phyloP scores from a whole-genome alignment of 2,113 vertebrate genomes.

The Hippocampus zosterae region DNA sequence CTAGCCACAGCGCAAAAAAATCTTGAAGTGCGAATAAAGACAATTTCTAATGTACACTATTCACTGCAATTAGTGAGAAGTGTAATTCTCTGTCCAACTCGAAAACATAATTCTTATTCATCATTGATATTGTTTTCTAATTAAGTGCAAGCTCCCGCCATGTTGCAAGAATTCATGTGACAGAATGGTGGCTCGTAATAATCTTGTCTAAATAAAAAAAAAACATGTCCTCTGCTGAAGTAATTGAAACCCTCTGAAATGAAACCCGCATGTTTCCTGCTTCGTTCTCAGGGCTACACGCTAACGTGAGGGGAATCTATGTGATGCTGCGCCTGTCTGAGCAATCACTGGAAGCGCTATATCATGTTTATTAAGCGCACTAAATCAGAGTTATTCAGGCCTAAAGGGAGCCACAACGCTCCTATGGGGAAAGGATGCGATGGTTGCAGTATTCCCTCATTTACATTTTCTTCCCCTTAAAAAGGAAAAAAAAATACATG shows the following conservation, averaged over 20 bases:
- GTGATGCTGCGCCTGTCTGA: constrained; percentile 57
- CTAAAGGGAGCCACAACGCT: constrained; percentile 42
- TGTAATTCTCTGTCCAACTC: neutral
- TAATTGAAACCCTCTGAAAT: constrained; percentile 48
- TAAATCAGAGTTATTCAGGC: constrained; percentile 60
- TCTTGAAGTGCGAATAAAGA: neutral
- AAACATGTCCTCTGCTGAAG: constrained; percentile 56
- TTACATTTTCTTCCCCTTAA: constrained; percentile 68
- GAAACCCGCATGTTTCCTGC: constrained; percentile 41
- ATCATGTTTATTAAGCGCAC: constrained; percentile 75
- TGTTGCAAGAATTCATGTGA: constrained; percentile 24
- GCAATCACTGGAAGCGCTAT: constrained; percentile 64
- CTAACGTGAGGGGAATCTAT: constrained; percentile 48
- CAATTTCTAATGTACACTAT: neutral
- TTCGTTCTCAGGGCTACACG: constrained; percentile 40
- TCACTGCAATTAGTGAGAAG: neutral
- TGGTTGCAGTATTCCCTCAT: constrained; percentile 52
- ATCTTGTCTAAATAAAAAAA: constrained; percentile 45
- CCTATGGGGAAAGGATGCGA: constrained; percentile 48
- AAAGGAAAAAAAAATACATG: constrained; percentile 58
- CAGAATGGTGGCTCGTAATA: constrained; percentile 17
- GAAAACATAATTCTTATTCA: neutral
- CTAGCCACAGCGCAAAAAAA: neutral
- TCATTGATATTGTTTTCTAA: neutral
- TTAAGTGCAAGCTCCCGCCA: neutral